These are phyloP conservation scores for Cassiopea xamachana DNA, from an alignment of 30 jellyfish, hydroid and myxozoan species.

Conservation along the genomic window DNA sequence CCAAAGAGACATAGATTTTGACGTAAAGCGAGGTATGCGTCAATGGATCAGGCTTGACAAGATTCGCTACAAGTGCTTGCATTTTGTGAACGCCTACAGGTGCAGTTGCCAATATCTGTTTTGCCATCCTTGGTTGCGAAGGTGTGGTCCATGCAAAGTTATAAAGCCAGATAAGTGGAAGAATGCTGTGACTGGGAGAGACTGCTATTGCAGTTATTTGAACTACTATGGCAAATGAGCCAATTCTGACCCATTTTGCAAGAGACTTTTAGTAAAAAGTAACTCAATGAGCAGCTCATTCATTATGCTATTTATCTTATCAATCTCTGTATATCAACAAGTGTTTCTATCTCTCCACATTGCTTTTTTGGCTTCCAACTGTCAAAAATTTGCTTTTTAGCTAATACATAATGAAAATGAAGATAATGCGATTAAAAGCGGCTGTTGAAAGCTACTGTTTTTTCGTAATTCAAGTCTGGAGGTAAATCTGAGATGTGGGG, in stretches of 20 bases:
- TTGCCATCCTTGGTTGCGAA: slow-evolving; percentile 47
- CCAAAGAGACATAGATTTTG: not conserved
- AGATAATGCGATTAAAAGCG: too few relatives aligned
- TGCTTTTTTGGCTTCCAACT: too few relatives aligned
- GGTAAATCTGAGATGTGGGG: too few relatives aligned
- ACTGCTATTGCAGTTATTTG: slow-evolving; percentile 50
- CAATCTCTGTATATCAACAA: too few relatives aligned
- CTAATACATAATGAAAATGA: too few relatives aligned
- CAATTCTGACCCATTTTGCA: not conserved
- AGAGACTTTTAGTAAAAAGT: not conserved
- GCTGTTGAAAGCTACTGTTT: too few relatives aligned
- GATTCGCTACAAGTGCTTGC: slow-evolving; percentile 41
- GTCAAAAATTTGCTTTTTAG: too few relatives aligned
- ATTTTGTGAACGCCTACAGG: slow-evolving; percentile 29
- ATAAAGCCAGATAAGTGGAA: slow-evolving; percentile 65
- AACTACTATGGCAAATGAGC: slow-evolving; percentile 34
- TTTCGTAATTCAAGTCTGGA: too few relatives aligned
- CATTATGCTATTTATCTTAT: too few relatives aligned
- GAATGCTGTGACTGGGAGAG: slow-evolving; percentile 68
- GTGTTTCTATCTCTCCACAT: too few relatives aligned
- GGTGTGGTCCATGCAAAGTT: slow-evolving; percentile 68
- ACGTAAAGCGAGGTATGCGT: slow-evolving; percentile 36
- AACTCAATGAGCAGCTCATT: too few relatives aligned
- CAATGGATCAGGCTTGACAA: slow-evolving; percentile 75
- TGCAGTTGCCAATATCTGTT: slow-evolving; percentile 73